These are phyloP conservation scores for Redunca redunca DNA, from an alignment of 2,113 vertebrate species.

Conservation along the genomic window DNA sequence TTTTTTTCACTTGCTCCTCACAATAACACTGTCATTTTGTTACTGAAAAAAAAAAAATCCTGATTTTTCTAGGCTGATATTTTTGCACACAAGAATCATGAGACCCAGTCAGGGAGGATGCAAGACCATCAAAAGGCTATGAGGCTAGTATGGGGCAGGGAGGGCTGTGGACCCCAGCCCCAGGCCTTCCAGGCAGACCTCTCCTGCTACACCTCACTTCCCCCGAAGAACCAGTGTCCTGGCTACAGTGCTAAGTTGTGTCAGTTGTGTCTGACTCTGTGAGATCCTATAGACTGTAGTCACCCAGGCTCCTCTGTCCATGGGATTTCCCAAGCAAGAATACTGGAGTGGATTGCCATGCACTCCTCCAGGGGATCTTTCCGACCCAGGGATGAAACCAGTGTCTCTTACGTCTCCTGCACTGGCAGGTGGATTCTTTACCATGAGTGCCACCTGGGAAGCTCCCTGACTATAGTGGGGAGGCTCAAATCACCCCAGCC, in stretches of 20 bases:
- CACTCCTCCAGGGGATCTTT: background rate
- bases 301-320: background rate
- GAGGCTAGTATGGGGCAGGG: background rate
- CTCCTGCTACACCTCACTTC: background rate
- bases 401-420: background rate
- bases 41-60: background rate
- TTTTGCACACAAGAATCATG: background rate
- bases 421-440: background rate
- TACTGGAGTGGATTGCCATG: background rate
- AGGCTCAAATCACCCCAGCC: background rate
- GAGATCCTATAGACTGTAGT: background rate
- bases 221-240: background rate
- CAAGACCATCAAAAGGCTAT: background rate
- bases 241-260: background rate
- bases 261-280: background rate
- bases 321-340: background rate
- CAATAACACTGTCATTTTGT: background rate
- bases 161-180: background rate
- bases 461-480: background rate
- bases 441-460: background rate
- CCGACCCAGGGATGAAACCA: background rate
- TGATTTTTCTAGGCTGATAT: background rate
- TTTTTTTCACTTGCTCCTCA: slow-evolving; percentile 1
- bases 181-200: background rate
- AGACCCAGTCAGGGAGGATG: background rate